Evolutionary conservation across 2,113 vertebrate genomes (phyloP).

Genomic region (Melospiza georgiana): DNA sequence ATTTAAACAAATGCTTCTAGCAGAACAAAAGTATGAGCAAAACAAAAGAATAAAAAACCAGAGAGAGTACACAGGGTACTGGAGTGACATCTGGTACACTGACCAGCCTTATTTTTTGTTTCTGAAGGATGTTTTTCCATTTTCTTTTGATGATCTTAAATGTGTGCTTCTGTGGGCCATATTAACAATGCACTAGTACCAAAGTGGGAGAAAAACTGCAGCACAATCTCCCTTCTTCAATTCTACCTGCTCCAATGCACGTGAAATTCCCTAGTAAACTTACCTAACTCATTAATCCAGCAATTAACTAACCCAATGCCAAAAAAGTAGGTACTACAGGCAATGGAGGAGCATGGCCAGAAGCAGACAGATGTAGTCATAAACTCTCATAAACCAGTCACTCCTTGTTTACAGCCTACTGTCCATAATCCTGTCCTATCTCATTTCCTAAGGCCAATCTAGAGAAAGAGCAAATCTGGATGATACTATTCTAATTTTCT

Average conservation of each 20-base stretch:
- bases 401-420: background rate
- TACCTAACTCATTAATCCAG: background rate
- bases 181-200: rapidly evolving
- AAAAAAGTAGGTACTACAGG: background rate
- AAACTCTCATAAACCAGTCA: background rate
- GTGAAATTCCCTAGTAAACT: background rate
- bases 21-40: background rate
- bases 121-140: background rate
- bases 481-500: background rate
- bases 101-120: background rate
- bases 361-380: background rate
- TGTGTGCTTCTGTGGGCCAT: rapidly evolving
- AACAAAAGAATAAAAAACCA: background rate
- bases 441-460: background rate
- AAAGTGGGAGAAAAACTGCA: background rate
- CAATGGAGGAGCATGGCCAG: rapidly evolving
- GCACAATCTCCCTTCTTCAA: background rate
- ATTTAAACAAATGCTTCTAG: background rate
- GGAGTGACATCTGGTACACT: background rate
- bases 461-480: background rate
- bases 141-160: background rate
- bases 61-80: background rate
- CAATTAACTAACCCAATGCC: background rate
- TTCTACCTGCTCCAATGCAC: background rate
- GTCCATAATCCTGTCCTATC: background rate